These are phyloP conservation scores for Pipistrellus kuhlii DNA, from an alignment of 2,797 vertebrate species.

Conservation along the genomic window DNA sequence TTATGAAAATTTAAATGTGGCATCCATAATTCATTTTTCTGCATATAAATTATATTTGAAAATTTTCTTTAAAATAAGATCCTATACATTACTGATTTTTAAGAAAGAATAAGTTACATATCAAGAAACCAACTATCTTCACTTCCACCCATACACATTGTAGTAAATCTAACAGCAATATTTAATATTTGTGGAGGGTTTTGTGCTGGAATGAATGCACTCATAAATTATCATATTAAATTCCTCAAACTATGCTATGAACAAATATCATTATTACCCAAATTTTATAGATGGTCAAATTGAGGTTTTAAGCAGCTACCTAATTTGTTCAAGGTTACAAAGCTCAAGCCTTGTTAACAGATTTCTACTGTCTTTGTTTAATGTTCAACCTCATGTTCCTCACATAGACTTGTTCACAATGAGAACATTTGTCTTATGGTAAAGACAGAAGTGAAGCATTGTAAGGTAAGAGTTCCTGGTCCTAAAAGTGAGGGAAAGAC, in stretches of 20 bases:
- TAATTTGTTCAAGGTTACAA: not conserved
- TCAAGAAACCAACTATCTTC: not conserved
- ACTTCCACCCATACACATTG: not conserved
- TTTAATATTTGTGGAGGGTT: not conserved
- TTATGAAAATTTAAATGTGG: not conserved
- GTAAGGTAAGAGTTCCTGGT: not conserved
- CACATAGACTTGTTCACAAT: not conserved
- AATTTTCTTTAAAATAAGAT: not conserved
- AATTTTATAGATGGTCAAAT: not conserved
- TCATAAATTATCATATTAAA: not conserved
- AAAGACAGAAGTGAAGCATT: not conserved
- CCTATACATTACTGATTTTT: not conserved
- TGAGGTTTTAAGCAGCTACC: not conserved
- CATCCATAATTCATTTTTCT: not conserved
- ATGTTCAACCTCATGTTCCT: not conserved
- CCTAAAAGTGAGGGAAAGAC: not conserved
- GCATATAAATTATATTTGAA: not conserved
- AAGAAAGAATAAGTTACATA: not conserved
- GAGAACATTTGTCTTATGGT: not conserved
- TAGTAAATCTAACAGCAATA: not conserved
- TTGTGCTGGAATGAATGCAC: not conserved
- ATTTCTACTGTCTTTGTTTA: not conserved
- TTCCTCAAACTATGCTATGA: not conserved
- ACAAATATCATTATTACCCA: not conserved
- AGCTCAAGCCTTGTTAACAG: not conserved